Base-by-base conservation (phyloP, 2,888 invertebrate genomes). In the Stenodema calcarata region DNA sequence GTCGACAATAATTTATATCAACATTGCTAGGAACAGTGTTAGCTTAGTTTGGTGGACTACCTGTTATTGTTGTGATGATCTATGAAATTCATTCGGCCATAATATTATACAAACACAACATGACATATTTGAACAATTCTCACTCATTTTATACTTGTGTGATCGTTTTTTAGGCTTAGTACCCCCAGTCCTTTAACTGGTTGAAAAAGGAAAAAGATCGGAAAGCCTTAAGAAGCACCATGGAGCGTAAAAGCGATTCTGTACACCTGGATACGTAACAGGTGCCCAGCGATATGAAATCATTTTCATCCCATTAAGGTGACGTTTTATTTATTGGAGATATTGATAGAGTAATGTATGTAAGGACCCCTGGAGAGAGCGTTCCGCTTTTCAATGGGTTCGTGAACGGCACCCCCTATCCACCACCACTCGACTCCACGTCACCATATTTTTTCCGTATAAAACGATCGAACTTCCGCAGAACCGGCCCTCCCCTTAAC, bases 241-340 rank as follows among this genome's bases (percentile, higher is more conserved):
- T 62, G 23, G 27, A 62, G 47, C 47, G 3, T 47, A 12, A 47
- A 47, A 69, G 73, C 18, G 73, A 73, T 73, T 73, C 41, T 41
- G 35, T 73, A 73, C 73, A 73, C 73, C 73, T 73, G 73, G 73
- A 41, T 73, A 41, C 73, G 73, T 73, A 73, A 73, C 73, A 73
- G 73, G 73, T 73, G 73, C 73, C 73, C 41, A 9, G 73, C 35
- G 73, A 41, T 41, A 41, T 73, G 30, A 73, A 73, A 73, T 73
- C 73, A 73, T 73, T 73, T 73, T 73, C 73, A 41, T 73, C 41
- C 73, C 62, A 62, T 62, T 62, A 62, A 62, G 23, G 62, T 27
- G 62, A 62, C 62, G 12, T 62, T 62, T 62, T 62, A 62, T 62
- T 62, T 62, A 62, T 62, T 62, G 62, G 23, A 18, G 62, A 23